Percentiles rank a stretch among this genome's conserved stretches.
phyloP scores from a whole-genome alignment of 1,140 invertebrate genomes.

The Phymorhynchus buccinoides region DNA sequence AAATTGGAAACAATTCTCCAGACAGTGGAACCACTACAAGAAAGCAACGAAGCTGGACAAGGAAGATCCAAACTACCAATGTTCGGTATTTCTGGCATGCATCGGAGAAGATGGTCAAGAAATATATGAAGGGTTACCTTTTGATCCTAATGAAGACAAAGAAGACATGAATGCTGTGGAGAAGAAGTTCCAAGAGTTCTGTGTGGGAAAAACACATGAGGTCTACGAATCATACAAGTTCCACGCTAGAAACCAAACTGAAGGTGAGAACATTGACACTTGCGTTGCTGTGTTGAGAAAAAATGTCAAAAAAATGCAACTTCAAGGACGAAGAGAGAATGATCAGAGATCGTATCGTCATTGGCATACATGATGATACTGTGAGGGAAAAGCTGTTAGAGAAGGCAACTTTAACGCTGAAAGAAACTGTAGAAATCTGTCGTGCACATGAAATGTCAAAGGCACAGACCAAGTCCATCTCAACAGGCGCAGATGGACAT shows the following conservation, averaged over 20 bases:
- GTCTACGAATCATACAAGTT: constrained; percentile 48
- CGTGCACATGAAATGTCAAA: no score
- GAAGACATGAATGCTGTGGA: constrained; percentile 32
- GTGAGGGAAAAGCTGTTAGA: constrained; percentile 2
- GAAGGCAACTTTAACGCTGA: neutral
- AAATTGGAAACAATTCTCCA: constrained; percentile 12
- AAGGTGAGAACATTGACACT: constrained; percentile 43
- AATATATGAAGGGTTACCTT: constrained; percentile 39
- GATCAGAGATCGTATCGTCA: constrained; percentile 43
- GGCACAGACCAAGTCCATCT: no score
- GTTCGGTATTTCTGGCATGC: constrained; percentile 38
- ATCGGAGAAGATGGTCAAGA: constrained; percentile 37
- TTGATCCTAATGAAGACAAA: constrained; percentile 36
- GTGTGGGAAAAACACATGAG: constrained; percentile 48
- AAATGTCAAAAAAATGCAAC: constrained; percentile 44
- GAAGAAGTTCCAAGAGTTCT: constrained; percentile 47
- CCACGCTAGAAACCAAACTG: constrained; percentile 43
- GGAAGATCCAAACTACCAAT: neutral
- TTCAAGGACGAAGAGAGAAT: constrained; percentile 46
- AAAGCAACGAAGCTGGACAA: constrained; percentile 30
- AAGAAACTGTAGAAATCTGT: neutral
- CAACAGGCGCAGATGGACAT: no score
- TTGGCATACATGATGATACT: constrained; percentile 34
- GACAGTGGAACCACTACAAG: constrained; percentile 35
- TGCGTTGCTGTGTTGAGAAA: constrained; percentile 40